These are phyloP conservation scores for Equus quagga DNA, from an alignment of 2,113 vertebrate genomes.

Conservation along the genomic window DNA sequence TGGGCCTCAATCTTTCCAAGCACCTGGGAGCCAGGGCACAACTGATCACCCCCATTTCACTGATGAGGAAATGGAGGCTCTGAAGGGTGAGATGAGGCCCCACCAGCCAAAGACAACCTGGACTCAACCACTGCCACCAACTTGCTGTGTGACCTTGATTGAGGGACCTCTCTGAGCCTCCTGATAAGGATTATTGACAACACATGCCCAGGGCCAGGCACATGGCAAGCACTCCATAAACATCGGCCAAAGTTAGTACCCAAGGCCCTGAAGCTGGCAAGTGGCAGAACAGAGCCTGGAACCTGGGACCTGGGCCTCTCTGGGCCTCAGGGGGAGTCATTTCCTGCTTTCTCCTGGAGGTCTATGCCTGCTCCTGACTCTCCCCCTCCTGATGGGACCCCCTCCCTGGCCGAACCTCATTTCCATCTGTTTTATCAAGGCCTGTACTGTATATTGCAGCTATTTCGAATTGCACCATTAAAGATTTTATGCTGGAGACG, in stretches of 20 bases:
- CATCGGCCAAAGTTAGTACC: background rate
- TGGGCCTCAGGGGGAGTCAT: background rate
- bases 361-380: background rate
- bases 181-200: background rate
- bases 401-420: slow-evolving; percentile 72
- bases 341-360: background rate
- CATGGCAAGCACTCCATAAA: fast-evolving
- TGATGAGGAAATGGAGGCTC: background rate
- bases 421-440: slow-evolving; percentile 87
- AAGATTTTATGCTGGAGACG: slow-evolving; percentile 90
- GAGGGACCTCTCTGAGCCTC: background rate
- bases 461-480: slow-evolving; percentile 88
- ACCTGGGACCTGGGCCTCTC: background rate
- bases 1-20: background rate
- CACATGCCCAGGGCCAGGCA: fast-evolving
- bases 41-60: background rate
- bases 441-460: slow-evolving; percentile 82
- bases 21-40: background rate
- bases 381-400: background rate
- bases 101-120: background rate
- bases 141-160: slow-evolving; percentile 36
- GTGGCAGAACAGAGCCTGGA: background rate
- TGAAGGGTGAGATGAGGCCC: background rate
- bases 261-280: background rate
- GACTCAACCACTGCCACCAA: background rate